A percentile compares a stretch with the other conserved stretches of the same genome.
phyloP scores from a whole-genome alignment of 2,113 vertebrate species.

The Patagioenas fasciata region DNA sequence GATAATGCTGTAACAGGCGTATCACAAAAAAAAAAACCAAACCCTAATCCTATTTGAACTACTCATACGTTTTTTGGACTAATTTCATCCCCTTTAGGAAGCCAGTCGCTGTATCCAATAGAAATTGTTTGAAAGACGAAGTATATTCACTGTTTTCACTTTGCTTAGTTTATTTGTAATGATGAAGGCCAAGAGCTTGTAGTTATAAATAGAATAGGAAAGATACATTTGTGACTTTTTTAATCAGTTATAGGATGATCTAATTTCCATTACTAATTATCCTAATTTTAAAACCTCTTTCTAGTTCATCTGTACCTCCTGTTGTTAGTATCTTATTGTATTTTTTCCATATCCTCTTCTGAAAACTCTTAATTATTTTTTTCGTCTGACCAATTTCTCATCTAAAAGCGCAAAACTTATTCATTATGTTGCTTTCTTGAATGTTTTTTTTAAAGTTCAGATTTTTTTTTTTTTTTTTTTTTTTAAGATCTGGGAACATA shows the following conservation, averaged over 20 bases:
- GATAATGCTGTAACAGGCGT: not conserved
- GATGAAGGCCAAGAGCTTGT: not conserved
- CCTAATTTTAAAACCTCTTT: not conserved
- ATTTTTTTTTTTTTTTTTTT: not conserved
- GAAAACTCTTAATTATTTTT: not conserved
- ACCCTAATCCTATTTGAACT: not conserved
- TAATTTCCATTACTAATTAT: not conserved
- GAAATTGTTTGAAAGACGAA: not conserved
- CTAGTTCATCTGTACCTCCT: not conserved
- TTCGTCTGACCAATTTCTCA: not conserved
- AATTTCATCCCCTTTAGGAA: not conserved
- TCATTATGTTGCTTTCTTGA: not conserved
- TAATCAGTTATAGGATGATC: not conserved
- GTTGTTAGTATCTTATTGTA: not conserved
- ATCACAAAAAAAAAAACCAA: not conserved
- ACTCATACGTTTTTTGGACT: not conserved
- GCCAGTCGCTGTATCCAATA: not conserved
- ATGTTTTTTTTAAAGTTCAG: not conserved
- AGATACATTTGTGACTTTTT: not conserved
- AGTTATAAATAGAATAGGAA: too few species aligned
- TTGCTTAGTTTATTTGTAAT: not conserved
- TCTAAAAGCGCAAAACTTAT: not conserved
- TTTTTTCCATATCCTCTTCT: not conserved
- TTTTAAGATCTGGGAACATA: not conserved
- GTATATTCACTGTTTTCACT: not conserved